Conservation (phyloP, 2,888 invertebrate genomes). For the Acronicta alni region DNA sequence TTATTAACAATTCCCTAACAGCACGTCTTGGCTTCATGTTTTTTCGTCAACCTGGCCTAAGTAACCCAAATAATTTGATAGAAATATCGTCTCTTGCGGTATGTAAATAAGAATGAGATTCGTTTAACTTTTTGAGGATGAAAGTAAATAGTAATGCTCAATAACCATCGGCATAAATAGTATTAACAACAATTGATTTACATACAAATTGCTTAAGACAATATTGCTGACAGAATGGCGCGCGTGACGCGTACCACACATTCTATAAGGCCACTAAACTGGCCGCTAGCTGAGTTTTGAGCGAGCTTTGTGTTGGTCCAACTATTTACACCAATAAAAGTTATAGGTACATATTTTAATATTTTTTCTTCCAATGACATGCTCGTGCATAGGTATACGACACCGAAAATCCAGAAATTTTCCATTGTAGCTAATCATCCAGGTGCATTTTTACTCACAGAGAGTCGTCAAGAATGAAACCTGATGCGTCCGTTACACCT, state of each 20-base stretch:
- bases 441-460: too few species aligned
- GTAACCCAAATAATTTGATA: conserved; percentile 36
- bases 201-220: conserved; percentile 90
- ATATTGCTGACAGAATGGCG: conserved; percentile 88
- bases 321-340: too few species aligned
- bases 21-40: conserved; percentile 76
- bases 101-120: conserved; percentile 62
- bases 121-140: conserved; percentile 61
- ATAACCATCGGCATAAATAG: conserved; percentile 88
- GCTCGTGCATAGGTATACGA: too few species aligned
- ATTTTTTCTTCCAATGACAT: too few species aligned
- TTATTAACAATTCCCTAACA: conserved; percentile 84
- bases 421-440: too few species aligned
- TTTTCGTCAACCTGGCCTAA: conserved; percentile 73
- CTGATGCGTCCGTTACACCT: too few species aligned
- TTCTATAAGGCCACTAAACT: conserved; percentile 63
- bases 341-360: too few species aligned
- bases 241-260: conserved; percentile 83
- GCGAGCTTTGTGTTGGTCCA: too few species aligned
- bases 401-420: too few species aligned
- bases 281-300: conserved; percentile 35
- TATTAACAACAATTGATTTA: conserved; percentile 89
- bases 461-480: too few species aligned
- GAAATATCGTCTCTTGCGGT: conserved; percentile 56
- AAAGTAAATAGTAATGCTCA: conserved; percentile 86